phyloP scores from a whole-genome alignment of 2,797 vertebrate genomes.

The Pantherophis vulpinus region DNA sequence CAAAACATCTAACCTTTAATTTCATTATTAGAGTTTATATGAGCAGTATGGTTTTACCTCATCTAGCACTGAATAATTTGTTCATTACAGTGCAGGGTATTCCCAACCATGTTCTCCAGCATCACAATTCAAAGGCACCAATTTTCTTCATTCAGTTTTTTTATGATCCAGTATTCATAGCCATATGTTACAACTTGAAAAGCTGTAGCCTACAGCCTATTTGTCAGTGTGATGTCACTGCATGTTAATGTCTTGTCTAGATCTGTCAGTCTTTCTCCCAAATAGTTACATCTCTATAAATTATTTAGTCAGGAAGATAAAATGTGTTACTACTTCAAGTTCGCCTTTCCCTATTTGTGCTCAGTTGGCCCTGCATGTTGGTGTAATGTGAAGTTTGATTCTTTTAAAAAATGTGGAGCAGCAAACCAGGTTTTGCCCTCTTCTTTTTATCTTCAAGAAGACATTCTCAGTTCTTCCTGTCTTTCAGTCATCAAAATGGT shows the following conservation, averaged over 20 bases:
- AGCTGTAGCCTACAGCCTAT: background rate
- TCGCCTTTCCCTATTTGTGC: background rate
- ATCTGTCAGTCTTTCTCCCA: background rate
- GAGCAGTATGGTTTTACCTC: background rate
- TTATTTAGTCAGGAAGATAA: background rate
- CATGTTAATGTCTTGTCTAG: background rate
- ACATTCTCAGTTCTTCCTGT: background rate
- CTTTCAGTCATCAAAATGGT: background rate
- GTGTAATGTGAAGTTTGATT: background rate
- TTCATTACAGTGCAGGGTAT: background rate
- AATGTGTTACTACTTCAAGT: background rate
- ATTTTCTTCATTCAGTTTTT: background rate
- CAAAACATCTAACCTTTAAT: background rate
- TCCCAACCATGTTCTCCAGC: background rate
- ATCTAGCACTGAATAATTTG: background rate
- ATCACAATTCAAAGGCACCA: background rate
- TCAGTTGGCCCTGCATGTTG: background rate
- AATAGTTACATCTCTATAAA: background rate
- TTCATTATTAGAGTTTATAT: background rate
- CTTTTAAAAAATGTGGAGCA: background rate
- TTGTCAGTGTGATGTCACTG: background rate
- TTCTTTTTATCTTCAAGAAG: background rate
- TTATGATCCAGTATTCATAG: background rate
- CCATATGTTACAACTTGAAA: background rate
- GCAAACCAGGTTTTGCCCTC: background rate